Base-by-base conservation (phyloP, 2,797 vertebrate species). In the Lacerta viridis region DNA sequence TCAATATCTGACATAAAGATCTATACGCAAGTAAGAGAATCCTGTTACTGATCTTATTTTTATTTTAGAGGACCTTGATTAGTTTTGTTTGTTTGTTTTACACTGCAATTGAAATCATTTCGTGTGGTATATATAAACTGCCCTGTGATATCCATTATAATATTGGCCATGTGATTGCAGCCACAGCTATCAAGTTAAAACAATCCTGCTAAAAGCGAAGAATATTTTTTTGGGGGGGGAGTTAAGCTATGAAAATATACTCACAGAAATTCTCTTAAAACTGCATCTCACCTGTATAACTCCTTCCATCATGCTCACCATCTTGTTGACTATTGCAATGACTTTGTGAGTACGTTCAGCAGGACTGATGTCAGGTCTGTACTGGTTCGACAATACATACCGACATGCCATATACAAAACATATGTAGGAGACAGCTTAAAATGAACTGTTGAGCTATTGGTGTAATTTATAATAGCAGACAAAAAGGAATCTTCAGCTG, bases 221-320 rank as follows among this genome's bases (percentile, higher is more conserved):
- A 3, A 2, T 72, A 2, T 72, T 83, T 74, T 71, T 27, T 33
- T 33, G 33, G 33, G 33, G 33, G 33, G 33, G 33, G 46, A 1
- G 17, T 80, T 76, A 77, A 25, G 59, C 59, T 81, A 23, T 41
- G 23, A n/a, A 23, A 36, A 64, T 9, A 18, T 66, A 33, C 18
- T 84, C 20, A 25, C 36, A 81, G 20, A 23, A 36, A 61, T 25
- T 20, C 74, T 85, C 59, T n/a, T 76, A 59, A 72, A 64, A 50
- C 10, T 0, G 23, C 71, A 75, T 93, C 98, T 97, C 94, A 99
- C 99, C 99, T 99, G 98, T 95, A 99, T 99, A 92, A 99, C 99
- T 81, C 98, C 98, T 96, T 99, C 99, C 98, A 99, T 99, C 99
- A 99, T 99, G 98, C 97, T 99, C 98, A 99, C 99, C 99, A 99